Conservation (phyloP, 2,797 vertebrate species). For the Alosa sapidissima region DNA sequence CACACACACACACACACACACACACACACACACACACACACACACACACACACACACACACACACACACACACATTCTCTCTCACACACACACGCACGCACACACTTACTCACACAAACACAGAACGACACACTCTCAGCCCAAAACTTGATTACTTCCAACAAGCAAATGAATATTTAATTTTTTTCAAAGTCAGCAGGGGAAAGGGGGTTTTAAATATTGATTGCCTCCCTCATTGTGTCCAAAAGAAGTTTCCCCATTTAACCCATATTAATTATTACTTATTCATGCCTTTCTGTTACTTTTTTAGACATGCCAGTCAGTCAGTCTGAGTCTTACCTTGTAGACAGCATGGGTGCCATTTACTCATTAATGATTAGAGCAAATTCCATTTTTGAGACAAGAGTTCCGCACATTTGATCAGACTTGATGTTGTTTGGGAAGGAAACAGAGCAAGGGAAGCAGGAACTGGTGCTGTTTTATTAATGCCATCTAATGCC, state of each 20-base stretch:
- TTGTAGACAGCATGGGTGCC: background rate
- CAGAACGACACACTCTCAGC: background rate
- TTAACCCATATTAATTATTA: background rate
- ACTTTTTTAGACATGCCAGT: background rate
- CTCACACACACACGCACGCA: constrained; percentile 1
- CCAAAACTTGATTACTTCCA: background rate
- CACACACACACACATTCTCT: background rate
- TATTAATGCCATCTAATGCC: background rate
- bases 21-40: background rate
- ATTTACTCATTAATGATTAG: background rate
- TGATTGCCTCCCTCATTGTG: background rate
- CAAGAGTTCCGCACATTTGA: background rate
- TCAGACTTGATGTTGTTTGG: background rate
- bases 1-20: background rate
- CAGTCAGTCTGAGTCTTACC: background rate
- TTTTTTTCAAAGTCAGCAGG: background rate
- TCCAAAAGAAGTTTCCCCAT: background rate
- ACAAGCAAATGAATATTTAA: constrained; percentile 8
- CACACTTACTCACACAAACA: background rate
- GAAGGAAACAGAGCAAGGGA: background rate
- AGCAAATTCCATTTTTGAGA: background rate
- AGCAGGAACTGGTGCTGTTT: background rate
- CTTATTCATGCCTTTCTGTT: background rate
- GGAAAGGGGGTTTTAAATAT: background rate
- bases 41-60: background rate